Evolutionary conservation across 2,113 vertebrate genomes (phyloP).

Genomic region (Globicephala melas): DNA sequence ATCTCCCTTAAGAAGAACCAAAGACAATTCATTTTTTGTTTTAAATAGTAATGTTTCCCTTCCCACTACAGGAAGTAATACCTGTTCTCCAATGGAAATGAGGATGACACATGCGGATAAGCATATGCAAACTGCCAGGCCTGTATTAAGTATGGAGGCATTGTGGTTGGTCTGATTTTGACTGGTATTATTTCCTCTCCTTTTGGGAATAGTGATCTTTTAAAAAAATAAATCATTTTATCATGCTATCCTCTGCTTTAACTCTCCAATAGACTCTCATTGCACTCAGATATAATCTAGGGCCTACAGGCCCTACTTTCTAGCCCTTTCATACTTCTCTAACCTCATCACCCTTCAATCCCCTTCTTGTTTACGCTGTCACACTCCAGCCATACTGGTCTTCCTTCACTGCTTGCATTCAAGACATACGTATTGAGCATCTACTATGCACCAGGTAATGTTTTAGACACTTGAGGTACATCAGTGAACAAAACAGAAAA

Average conservation of each 20-base stretch:
- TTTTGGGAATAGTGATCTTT: background rate
- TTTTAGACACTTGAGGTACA: background rate
- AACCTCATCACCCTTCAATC: background rate
- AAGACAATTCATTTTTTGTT: background rate
- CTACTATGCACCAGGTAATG: background rate
- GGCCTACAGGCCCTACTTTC: background rate
- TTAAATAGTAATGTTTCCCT: background rate
- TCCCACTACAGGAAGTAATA: background rate
- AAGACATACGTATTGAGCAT: background rate
- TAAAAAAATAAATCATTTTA: background rate
- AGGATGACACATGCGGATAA: background rate
- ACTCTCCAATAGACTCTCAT: background rate
- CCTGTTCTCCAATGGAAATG: background rate
- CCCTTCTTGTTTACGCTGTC: background rate
- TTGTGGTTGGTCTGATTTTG: background rate
- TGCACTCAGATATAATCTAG: background rate
- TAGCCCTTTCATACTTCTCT: background rate
- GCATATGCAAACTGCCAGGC: background rate
- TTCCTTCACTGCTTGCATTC: background rate
- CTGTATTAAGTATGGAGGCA: background rate
- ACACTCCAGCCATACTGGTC: background rate
- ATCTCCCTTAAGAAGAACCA: background rate
- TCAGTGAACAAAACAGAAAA: background rate
- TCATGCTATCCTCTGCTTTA: background rate
- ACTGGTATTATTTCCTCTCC: background rate